phyloP scores from a whole-genome alignment of 2,797 vertebrate species.

The Onychomys leucogaster region DNA sequence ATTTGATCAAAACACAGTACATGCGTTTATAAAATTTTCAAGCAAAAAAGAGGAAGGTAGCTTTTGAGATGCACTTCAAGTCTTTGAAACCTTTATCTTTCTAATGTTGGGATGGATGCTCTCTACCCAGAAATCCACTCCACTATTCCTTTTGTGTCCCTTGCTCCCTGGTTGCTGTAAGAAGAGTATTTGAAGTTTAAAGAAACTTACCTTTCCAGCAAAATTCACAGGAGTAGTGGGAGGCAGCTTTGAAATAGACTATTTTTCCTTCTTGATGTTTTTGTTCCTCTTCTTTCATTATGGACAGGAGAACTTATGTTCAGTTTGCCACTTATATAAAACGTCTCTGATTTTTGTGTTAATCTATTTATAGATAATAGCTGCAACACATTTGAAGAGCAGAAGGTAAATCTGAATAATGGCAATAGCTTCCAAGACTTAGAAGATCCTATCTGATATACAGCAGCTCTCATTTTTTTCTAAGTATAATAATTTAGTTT shows the following conservation, averaged over 20 bases:
- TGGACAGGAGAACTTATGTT: background rate
- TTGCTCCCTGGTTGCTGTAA: background rate
- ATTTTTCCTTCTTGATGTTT: slow-evolving; percentile 38
- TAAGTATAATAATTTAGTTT: background rate
- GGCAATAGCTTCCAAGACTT: background rate
- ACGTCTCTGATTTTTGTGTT: background rate
- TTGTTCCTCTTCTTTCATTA: slow-evolving; percentile 2
- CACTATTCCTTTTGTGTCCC: background rate
- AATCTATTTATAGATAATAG: background rate
- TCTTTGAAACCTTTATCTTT: slow-evolving; percentile 21
- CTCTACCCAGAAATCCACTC: background rate
- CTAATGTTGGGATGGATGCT: background rate
- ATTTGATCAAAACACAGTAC: background rate
- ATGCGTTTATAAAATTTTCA: background rate
- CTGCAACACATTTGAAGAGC: background rate
- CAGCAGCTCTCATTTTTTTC: background rate
- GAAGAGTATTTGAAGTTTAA: slow-evolving; percentile 45
- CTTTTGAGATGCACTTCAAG: slow-evolving; percentile 6
- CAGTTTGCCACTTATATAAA: background rate
- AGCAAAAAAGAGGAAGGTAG: background rate
- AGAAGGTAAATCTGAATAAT: slow-evolving; percentile 30
- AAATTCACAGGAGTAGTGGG: background rate
- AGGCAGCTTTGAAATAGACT: background rate
- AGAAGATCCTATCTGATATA: background rate
- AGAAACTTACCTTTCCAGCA: slow-evolving; percentile 42